Evolutionary conservation across 2,888 invertebrate species (phyloP), one percentile per base, ranked within the genome.

Genomic region (Hybos culiciformis): DNA sequence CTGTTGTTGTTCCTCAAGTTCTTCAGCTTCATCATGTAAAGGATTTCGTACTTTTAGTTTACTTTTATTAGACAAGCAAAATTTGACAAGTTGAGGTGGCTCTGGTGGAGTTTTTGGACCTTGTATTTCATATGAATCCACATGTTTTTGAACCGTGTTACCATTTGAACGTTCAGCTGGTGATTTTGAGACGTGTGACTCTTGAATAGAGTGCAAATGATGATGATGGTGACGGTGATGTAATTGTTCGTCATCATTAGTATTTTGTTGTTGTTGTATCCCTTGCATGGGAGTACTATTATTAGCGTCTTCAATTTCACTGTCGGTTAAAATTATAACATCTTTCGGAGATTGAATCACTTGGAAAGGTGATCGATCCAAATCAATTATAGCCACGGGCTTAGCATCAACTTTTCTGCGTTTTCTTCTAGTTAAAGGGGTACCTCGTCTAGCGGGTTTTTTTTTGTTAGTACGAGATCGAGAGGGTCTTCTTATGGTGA

Each of bases 321-420:
- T 85, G 61, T 90, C 88, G 52, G 83, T 86, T 18, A 88, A 69
- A 41, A 88, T 78, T 57, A 90, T 88, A 1, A 88, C 74, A 62
- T 84, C 81, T 48, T 78, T 73, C 1, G 85, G 86, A 40, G 84
- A 83, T 8, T 84, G 83, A 46, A 85, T 73, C 60, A 86, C 85
- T 56, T 83, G 77, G 68, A 86, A 86, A 7, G 87, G 88, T 44
- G 86, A 86, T 50, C 83, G 77, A 57, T 85, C 86, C 51, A 87
- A 69, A 68, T 87, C 87, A 53, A 88, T 87, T 45, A 87, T 83
- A 17, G 86, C 87, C 8, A 86, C 80, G 2, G 87, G 86, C 60
- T 82, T 67, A 0, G 61, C 56, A 42, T 67, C 65, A 7, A 60
- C 47, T 46, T 67, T 84, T 43, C 77, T 72, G 42, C 73, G 73